Percentiles rank a stretch among this genome's conserved stretches.
phyloP scores from a whole-genome alignment of 1,140 invertebrate species.

The Neodiprion lecontei region DNA sequence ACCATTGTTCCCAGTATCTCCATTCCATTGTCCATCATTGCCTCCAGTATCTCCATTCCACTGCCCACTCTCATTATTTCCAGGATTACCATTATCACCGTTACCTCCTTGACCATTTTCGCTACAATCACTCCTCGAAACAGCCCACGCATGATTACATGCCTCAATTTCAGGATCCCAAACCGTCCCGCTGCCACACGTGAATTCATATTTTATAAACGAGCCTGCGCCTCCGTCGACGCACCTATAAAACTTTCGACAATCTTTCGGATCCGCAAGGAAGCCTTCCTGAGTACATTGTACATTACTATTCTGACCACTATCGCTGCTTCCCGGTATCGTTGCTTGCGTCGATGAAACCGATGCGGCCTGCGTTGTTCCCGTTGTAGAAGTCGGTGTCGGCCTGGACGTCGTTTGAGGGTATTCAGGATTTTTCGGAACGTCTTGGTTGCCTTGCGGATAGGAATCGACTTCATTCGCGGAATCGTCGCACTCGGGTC shows the following conservation, averaged over 20 bases:
- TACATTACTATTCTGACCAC: slow-evolving; percentile 13
- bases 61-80: slow-evolving; percentile 11
- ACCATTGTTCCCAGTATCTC: slow-evolving; percentile 21
- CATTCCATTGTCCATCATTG: slow-evolving; percentile 31
- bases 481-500: slow-evolving; percentile 62
- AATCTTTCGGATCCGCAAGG: slow-evolving; percentile 71
- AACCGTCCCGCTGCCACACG: slow-evolving; percentile 73
- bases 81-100: slow-evolving; percentile 9
- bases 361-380: slow-evolving; percentile 3
- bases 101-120: slow-evolving; percentile 16
- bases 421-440: slow-evolving; percentile 5
- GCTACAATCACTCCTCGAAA: slow-evolving; percentile 48
- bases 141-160: slow-evolving; percentile 73
- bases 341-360: slow-evolving; percentile 9
- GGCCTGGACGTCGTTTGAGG: neutral
- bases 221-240: slow-evolving; percentile 65
- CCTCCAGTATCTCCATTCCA: slow-evolving; percentile 20
- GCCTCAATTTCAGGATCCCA: slow-evolving; percentile 72
- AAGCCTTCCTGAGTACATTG: slow-evolving; percentile 69
- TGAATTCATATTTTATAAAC: slow-evolving; percentile 72
- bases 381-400: slow-evolving; percentile 3
- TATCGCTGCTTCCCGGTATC: neutral
- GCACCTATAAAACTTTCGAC: slow-evolving; percentile 81
- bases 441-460: neutral
- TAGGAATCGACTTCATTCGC: slow-evolving; percentile 43